phyloP scores from a whole-genome alignment of 2,797 vertebrate genomes.

The Hemibagrus guttatus region DNA sequence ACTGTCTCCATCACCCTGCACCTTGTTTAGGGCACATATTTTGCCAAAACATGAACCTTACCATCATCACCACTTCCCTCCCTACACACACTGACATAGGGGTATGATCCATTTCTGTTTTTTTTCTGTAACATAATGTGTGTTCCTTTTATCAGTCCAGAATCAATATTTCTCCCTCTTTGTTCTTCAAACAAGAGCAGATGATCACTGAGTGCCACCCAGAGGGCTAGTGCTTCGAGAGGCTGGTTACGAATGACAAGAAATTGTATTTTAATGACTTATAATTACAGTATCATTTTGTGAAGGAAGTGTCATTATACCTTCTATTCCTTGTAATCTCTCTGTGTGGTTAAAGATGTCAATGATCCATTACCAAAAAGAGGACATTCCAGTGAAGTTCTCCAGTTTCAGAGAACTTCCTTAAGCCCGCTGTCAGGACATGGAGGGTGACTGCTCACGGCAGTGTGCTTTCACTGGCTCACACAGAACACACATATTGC shows the following conservation, averaged over 20 bases:
- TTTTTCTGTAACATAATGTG: constrained; percentile 16
- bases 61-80: constrained; percentile 2
- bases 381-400: constrained; percentile 34
- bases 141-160: constrained; percentile 44
- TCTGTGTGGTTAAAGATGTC: constrained; percentile 39
- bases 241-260: constrained; percentile 27
- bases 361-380: constrained; percentile 34
- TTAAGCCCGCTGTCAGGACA: constrained; percentile 18
- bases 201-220: constrained; percentile 38
- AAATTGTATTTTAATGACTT: constrained; percentile 45
- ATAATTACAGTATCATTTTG: constrained; percentile 44
- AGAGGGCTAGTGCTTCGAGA: constrained; percentile 22
- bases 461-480: constrained; percentile 27
- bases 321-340: constrained; percentile 37
- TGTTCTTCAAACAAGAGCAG: constrained; percentile 48
- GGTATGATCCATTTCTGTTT: constrained; percentile 32
- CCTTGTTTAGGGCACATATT: constrained; percentile 7
- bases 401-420: constrained; percentile 44
- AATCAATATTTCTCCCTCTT: constrained; percentile 46
- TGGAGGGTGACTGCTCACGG: constrained; percentile 16
- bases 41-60: neutral
- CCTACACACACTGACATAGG: constrained; percentile 12
- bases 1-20: constrained; percentile 39
- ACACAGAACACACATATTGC: constrained; percentile 12
- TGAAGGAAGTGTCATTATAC: constrained; percentile 39